Base-by-base conservation (phyloP, 2,888 invertebrate genomes). In the Caenorhabditis uteleia region DNA sequence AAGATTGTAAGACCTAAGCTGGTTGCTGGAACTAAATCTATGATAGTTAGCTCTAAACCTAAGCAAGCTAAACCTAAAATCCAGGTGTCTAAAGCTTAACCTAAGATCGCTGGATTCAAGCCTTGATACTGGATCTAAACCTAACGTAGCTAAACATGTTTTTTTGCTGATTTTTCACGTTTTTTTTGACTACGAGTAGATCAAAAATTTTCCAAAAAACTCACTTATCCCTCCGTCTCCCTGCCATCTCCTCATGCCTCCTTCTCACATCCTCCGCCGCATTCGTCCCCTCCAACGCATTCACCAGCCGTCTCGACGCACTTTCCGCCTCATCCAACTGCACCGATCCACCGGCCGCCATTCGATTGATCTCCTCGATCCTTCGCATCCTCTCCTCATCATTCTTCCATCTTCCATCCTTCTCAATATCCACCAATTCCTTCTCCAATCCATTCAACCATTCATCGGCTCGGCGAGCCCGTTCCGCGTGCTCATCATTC, bases 401-500 rank as follows among this genome's bases (percentile, higher is more conserved):
- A 33, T 8, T 5, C 10, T 48, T 43, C 7, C 43, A 21, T 18
- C n/a, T n/a, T n/a, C n/a, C n/a, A n/a, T n/a, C 6, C 31, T 42
- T 51, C n/a, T 61, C 61, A 18, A 48, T 34, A 31, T 60, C 56
- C 23, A 55, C 55, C 25, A 69, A 44, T 18, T 54, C 61, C 2
- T 39, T 34, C 42, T 61, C 53, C 23, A 69, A 46, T 23, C 20
- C 33, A 14, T 43, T 40, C 14, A 62, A 33, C 57, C 56, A 62
- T 29, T 51, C 48, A 23, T 62, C 62, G 4, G 62, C 62, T 23
- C 40, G 8, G 33, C 53, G 18, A 2, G 57, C 61, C 18, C 61
- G 58, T 25, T 68, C 69, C 7, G 54, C 50, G n/a, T 66, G 59
- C 40, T 75, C 68, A 40, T 66, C 68, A 21, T 66, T 71, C 26